These are phyloP conservation scores for Gymnorhina tibicen DNA, from an alignment of 2,113 vertebrate species.

Conservation along the genomic window DNA sequence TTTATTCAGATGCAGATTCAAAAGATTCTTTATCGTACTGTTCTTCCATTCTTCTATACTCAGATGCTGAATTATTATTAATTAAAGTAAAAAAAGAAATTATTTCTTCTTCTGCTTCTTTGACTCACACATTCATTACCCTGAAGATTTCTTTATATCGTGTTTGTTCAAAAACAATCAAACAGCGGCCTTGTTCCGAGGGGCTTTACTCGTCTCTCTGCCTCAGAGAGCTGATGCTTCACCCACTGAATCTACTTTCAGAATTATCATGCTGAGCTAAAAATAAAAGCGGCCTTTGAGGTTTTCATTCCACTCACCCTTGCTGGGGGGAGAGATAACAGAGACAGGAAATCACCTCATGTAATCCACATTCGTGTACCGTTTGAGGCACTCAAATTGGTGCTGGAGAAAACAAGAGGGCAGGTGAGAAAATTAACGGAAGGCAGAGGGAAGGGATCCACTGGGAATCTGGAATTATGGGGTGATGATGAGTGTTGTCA, in stretches of 20 bases:
- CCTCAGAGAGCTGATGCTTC: constrained; percentile 22
- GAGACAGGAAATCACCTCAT: background rate
- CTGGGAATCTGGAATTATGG: background rate
- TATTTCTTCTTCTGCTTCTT: background rate
- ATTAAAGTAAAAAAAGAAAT: background rate
- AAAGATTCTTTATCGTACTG: background rate
- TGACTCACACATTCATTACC: background rate
- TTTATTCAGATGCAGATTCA: background rate
- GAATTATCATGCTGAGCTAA: background rate
- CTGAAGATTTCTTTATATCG: background rate
- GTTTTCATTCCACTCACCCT: background rate
- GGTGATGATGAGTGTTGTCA: background rate
- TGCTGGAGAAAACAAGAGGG: background rate
- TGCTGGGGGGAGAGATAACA: background rate
- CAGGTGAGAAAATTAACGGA: background rate
- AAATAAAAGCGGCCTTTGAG: constrained; percentile 35
- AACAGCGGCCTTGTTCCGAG: background rate
- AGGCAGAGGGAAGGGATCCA: background rate
- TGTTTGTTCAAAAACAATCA: background rate
- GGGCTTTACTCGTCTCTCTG: constrained; percentile 11
- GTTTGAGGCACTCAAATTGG: background rate
- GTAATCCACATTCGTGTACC: background rate
- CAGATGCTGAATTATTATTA: background rate
- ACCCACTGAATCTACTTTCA: background rate
- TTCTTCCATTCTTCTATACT: background rate